Base-by-base conservation (phyloP, 2,797 vertebrate genomes). In the Mastacembelus armatus region DNA sequence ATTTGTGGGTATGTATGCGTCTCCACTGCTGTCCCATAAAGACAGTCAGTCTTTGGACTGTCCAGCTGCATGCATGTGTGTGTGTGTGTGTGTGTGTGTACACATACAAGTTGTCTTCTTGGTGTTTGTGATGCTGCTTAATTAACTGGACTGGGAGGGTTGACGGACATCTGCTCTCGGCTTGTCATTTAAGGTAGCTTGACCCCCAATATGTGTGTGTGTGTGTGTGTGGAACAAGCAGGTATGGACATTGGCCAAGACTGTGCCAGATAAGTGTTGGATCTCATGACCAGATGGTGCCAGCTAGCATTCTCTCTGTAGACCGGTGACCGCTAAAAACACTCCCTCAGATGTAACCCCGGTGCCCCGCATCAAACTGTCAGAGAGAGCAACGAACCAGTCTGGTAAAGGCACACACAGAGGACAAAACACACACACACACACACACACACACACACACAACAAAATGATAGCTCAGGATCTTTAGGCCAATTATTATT, bases 241-340 rank as follows among this genome's bases (percentile, higher is more conserved):
- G 85, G 85, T 87, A 83, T 87, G 82, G 88, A 89, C 84, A 82
- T 74, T 78, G 88, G 89, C 91, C 88, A 89, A 90, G 82, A 86
- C 84, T 35, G 73, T 89, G 84, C 87, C 90, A 90, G 77, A 85
- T 80, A 88, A 88, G 85, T 66, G 74, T 78, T 81, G 81, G 77
- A 75, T 83, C 67, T 88, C 84, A 71, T 56, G 85, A 89, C 88
- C 94, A 94, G 94, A 94, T 94, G 93, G 93, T 92, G 87, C 85
- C 89, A 91, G 87, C 90, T 65, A 81, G 68, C 75, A 64, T 90
- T 90, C 79, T 78, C 86, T 87, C 85, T 78, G 84, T 86, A 86
- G 85, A 85, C 87, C 77, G 76, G 87, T 91, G 91, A 90, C 88
- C 90, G 92, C 91, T 85, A 90, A 85, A 87, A 91, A 85, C 77